Conservation (phyloP, 2,888 invertebrate genomes). For the Cerceris ruficornis region DNA sequence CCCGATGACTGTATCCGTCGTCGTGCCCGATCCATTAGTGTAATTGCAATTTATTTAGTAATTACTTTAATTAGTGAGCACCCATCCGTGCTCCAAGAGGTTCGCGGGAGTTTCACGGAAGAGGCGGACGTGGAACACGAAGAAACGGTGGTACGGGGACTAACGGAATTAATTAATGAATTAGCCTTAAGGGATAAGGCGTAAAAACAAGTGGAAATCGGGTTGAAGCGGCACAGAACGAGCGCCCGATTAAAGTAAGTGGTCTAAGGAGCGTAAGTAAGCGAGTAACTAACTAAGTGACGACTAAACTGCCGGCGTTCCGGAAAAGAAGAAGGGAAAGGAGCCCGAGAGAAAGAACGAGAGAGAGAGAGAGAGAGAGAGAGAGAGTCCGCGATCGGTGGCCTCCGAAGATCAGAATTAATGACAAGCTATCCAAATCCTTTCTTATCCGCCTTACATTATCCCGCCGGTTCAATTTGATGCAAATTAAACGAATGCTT, state of each 20-base stretch:
- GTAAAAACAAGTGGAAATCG: constrained; percentile 81
- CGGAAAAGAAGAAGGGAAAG: constrained; percentile 53
- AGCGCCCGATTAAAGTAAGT: constrained; percentile 80
- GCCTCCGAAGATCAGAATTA: constrained; percentile 71
- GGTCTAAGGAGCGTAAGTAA: constrained; percentile 78
- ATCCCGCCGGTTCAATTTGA: constrained; percentile 67
- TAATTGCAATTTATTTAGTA: constrained; percentile 82
- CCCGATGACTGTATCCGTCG: constrained; percentile 69
- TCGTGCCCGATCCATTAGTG: constrained; percentile 78
- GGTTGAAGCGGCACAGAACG: constrained; percentile 67
- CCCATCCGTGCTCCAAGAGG: constrained; percentile 73
- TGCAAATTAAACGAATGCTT: constrained; percentile 69
- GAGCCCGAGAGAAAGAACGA: constrained; percentile 36
- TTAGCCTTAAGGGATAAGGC: constrained; percentile 79
- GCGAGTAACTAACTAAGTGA: constrained; percentile 77
- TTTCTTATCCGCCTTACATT: constrained; percentile 65
- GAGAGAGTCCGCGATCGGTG: constrained; percentile 32
- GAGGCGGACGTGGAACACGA: constrained; percentile 36
- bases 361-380: constrained; percentile 2
- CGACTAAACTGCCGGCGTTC: constrained; percentile 65
- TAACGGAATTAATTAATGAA: constrained; percentile 81
- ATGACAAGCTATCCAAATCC: constrained; percentile 66
- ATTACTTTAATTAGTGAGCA: constrained; percentile 81
- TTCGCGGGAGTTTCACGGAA: constrained; percentile 66
- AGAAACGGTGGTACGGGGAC: constrained; percentile 57